Conservation (phyloP, 2,797 vertebrate genomes). For the Anableps anableps region DNA sequence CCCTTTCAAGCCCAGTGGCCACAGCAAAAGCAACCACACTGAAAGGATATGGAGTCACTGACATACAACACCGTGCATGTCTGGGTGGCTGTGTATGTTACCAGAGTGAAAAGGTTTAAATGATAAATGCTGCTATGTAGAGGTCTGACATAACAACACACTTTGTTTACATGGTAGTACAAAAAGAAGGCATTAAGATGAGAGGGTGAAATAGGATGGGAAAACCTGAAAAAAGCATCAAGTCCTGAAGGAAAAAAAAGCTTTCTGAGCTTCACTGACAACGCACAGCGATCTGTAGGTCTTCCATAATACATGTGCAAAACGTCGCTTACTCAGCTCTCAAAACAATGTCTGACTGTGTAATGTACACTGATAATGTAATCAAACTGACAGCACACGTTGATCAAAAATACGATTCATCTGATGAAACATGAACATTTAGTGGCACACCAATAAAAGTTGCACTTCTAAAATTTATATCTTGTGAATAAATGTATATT, state of each 20-base stretch:
- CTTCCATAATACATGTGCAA: background rate
- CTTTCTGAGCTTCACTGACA: background rate
- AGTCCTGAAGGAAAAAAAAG: constrained; percentile 38
- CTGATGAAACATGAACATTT: background rate
- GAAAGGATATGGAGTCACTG: constrained; percentile 39
- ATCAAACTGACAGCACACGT: background rate
- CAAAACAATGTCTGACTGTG: background rate
- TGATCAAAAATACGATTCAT: background rate
- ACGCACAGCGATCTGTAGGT: constrained; percentile 11
- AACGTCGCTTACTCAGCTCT: background rate
- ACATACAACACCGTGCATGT: constrained; percentile 32
- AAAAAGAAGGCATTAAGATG: constrained; percentile 23
- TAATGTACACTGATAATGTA: background rate
- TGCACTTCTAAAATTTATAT: background rate
- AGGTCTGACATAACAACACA: constrained; percentile 3
- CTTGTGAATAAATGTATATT: background rate
- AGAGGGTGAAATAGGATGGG: constrained; percentile 22
- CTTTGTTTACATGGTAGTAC: constrained; percentile 10
- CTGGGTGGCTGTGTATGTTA: constrained; percentile 25
- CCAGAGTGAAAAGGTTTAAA: constrained; percentile 25
- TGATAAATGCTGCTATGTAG: constrained; percentile 20
- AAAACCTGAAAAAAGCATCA: constrained; percentile 45
- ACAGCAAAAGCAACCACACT: constrained; percentile 60
- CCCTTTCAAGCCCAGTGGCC: constrained; percentile 53
- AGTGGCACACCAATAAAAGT: background rate